Evolutionary conservation across 2,888 invertebrate species (phyloP).

Genomic region (Campopleginae sp.): DNA sequence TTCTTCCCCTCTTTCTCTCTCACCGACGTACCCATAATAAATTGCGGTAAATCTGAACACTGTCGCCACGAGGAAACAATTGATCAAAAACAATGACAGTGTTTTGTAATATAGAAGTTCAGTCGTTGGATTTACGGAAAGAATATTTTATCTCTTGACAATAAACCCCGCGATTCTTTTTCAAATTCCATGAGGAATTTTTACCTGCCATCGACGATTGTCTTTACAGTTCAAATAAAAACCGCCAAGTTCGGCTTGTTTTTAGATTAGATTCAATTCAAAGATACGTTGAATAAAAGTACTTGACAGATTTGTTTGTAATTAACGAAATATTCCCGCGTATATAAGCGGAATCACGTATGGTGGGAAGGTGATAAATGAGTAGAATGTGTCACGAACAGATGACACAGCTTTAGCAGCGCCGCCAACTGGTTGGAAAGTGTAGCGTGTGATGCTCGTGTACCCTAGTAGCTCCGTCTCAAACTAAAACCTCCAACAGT

Average conservation of each 20-base stretch:
- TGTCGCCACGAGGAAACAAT: too few relatives aligned
- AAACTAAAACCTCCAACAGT: slow-evolving; percentile 35
- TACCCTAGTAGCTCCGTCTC: background rate
- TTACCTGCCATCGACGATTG: background rate
- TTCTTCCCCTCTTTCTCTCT: too few relatives aligned
- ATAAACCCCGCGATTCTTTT: too few relatives aligned
- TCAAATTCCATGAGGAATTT: background rate
- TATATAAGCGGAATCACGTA: background rate
- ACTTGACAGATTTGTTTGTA: background rate
- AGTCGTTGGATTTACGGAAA: too few relatives aligned
- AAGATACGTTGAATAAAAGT: background rate
- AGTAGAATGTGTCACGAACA: background rate
- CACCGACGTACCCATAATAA: too few relatives aligned
- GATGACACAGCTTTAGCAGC: background rate
- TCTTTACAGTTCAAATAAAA: background rate
- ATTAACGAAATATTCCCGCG: background rate
- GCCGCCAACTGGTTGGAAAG: slow-evolving; percentile 10
- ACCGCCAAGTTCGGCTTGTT: background rate
- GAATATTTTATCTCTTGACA: too few relatives aligned
- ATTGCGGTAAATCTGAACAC: too few relatives aligned
- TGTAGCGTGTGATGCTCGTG: background rate
- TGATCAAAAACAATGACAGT: too few relatives aligned
- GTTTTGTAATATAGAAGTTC: too few relatives aligned
- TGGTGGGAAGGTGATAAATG: background rate
- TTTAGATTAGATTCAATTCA: background rate